Percentiles rank a stretch among this genome's conserved stretches.
These are phyloP conservation scores for Pachyuromys duprasi DNA, from an alignment of 2,797 vertebrate genomes.

Conservation along the genomic window DNA sequence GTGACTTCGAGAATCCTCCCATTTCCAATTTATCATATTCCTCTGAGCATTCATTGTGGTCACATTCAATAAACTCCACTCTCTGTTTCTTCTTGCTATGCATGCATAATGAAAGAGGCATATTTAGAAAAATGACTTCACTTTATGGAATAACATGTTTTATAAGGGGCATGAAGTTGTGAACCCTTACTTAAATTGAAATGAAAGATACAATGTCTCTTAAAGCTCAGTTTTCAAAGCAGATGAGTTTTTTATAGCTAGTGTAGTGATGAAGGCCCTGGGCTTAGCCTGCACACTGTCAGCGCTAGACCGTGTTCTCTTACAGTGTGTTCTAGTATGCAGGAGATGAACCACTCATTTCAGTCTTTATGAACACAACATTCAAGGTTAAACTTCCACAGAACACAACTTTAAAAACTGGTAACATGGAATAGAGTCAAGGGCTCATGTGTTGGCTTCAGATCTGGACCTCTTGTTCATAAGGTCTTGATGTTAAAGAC, in stretches of 20 bases:
- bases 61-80: conserved; percentile 26
- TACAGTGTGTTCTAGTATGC: not conserved
- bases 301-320: not conserved
- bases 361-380: not conserved
- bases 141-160: conserved; percentile 17
- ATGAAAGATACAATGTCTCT: not conserved
- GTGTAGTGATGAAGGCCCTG: not conserved
- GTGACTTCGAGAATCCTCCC: conserved; percentile 10
- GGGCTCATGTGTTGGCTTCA: not conserved
- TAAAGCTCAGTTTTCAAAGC: not conserved
- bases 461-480: not conserved
- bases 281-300: not conserved
- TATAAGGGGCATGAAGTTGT: not conserved
- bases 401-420: not conserved
- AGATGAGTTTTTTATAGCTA: not conserved
- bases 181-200: conserved; percentile 30
- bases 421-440: not conserved
- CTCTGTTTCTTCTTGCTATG: not conserved
- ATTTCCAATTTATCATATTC: conserved; percentile 18
- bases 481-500: not conserved
- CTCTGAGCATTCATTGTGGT: conserved; percentile 54
- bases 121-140: conserved; percentile 51
- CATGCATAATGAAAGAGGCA: not conserved
- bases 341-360: not conserved
- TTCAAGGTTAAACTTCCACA: not conserved